These are phyloP conservation scores for Drosophila fulvimacula DNA, from an alignment of 2,888 invertebrate genomes.

Conservation along the genomic window DNA sequence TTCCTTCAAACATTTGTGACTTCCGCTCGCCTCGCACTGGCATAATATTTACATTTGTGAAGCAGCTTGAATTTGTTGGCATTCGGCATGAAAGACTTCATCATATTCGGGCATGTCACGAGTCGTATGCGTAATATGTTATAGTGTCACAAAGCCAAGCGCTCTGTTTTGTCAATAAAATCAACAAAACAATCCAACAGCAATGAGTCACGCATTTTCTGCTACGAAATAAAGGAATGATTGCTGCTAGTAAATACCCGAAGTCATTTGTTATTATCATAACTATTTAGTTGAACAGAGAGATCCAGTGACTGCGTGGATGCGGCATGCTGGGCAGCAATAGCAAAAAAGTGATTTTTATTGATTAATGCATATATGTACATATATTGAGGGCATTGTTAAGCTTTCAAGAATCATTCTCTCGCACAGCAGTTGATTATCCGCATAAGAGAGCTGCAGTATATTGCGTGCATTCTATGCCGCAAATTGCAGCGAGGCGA, in stretches of 20 bases:
- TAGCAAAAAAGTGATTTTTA: neutral
- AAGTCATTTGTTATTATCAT: neutral
- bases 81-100: constrained; percentile 12
- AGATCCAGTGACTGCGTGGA: too few species aligned
- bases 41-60: constrained; percentile 7
- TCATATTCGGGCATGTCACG: constrained; percentile 18
- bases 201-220: constrained; percentile 19
- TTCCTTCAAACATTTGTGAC: neutral
- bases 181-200: constrained; percentile 20
- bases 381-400: neutral
- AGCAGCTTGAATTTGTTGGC: constrained; percentile 12
- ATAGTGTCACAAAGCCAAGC: constrained; percentile 24
- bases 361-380: neutral
- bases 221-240: neutral
- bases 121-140: constrained; percentile 32
- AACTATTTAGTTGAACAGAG: neutral
- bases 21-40: constrained; percentile 15
- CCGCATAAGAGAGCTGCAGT: neutral
- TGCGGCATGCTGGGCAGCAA: neutral
- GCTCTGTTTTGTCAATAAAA: constrained; percentile 45
- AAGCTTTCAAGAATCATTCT: neutral
- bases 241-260: neutral
- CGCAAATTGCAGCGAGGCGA: neutral
- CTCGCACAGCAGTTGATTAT: neutral
- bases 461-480: neutral